phyloP scores from a whole-genome alignment of 2,797 vertebrate species.

The Columba guinea region DNA sequence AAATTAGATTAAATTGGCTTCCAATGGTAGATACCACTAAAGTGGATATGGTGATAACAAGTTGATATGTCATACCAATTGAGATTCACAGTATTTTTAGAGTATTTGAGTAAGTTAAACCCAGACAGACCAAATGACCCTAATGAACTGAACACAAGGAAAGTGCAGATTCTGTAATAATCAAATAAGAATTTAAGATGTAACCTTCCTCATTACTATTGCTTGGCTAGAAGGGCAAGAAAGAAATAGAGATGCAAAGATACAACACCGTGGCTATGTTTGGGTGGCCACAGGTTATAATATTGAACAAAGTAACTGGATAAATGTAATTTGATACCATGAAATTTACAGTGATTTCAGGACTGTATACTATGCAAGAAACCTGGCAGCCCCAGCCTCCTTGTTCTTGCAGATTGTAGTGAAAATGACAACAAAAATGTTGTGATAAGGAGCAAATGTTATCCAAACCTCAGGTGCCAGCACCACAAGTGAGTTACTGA shows the following conservation, averaged over 20 bases:
- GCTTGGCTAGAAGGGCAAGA: not conserved
- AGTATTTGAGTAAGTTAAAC: not conserved
- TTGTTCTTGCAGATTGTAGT: not conserved
- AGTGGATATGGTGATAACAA: not conserved
- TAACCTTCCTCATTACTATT: not conserved
- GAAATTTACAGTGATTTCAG: not conserved
- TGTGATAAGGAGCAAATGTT: not conserved
- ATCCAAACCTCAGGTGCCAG: not conserved
- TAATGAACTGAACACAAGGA: not conserved
- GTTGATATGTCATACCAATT: not conserved
- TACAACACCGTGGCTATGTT: not conserved
- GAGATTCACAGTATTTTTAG: not conserved
- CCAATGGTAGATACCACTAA: not conserved
- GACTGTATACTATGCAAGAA: not conserved
- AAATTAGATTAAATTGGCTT: not conserved
- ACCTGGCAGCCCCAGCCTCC: not conserved
- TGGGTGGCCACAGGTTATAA: not conserved
- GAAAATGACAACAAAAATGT: not conserved
- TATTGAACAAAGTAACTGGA: not conserved
- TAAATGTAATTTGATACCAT: not conserved
- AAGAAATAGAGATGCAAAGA: not conserved
- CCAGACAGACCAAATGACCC: not conserved
- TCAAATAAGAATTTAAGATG: not conserved
- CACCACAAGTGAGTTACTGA: not conserved
- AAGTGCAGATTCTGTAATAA: not conserved